These are phyloP conservation scores for Phrynocephalus vlangalii DNA, from an alignment of 2,797 vertebrate genomes.

Conservation along the genomic window DNA sequence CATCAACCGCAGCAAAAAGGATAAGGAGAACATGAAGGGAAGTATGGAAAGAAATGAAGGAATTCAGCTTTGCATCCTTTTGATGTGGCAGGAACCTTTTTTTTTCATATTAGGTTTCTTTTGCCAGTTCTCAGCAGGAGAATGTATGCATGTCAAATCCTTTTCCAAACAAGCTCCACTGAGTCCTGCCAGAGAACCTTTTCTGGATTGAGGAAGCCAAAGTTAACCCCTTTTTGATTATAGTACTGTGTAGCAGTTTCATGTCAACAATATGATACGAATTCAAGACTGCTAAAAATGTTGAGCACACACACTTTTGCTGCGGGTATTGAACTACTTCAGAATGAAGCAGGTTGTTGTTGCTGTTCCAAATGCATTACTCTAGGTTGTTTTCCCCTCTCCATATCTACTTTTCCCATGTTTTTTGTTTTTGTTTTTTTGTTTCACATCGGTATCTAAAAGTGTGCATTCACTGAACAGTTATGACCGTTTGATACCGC, in stretches of 20 bases:
- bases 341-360: not conserved
- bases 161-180: slow-evolving; percentile 62
- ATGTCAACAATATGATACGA: slow-evolving; percentile 18
- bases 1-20: slow-evolving; percentile 32
- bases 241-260: slow-evolving; percentile 13
- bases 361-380: not conserved
- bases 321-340: slow-evolving; percentile 22
- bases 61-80: slow-evolving; percentile 45
- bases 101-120: slow-evolving; percentile 59
- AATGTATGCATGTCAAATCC: slow-evolving; percentile 58
- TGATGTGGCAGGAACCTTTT: slow-evolving; percentile 52
- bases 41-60: slow-evolving; percentile 29
- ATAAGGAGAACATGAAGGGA: slow-evolving; percentile 31
- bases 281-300: not conserved
- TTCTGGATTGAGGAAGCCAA: slow-evolving; percentile 29
- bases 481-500: not conserved
- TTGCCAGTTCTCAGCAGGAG: slow-evolving; percentile 56
- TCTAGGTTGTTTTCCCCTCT: too few relatives aligned
- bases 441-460: not conserved
- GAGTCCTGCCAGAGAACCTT: slow-evolving; percentile 56
- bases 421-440: not conserved
- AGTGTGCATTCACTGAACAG: too few relatives aligned
- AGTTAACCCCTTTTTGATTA: slow-evolving; percentile 44
- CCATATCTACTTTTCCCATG: too few relatives aligned
- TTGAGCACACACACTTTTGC: not conserved